phyloP scores from a whole-genome alignment of 1,140 invertebrate genomes.

The Colletes gigas region DNA sequence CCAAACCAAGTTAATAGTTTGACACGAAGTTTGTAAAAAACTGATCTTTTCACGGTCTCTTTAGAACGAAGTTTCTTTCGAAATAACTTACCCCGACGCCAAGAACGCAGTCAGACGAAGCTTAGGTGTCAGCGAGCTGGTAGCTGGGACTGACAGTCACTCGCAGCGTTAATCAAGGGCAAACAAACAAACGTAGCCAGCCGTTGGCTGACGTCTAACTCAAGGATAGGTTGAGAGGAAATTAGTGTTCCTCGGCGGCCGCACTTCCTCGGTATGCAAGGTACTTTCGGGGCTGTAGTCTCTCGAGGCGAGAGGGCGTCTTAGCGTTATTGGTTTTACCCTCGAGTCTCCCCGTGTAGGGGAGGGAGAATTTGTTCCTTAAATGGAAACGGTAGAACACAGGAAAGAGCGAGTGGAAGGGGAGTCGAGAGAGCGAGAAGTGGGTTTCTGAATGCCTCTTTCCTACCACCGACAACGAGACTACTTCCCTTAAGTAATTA shows the following conservation, averaged over 20 bases:
- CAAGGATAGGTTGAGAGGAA: conserved; percentile 66
- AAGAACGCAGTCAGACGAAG: not conserved
- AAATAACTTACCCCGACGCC: too few species aligned
- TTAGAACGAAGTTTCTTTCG: too few species aligned
- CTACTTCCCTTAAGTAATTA: conserved; percentile 79
- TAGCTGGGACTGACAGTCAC: conserved; percentile 31
- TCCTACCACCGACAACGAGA: conserved; percentile 62
- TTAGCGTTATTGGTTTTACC: conserved; percentile 79
- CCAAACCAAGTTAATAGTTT: too few species aligned
- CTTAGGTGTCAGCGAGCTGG: not conserved
- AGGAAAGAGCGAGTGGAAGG: not conserved
- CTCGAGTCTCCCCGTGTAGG: conserved; percentile 41
- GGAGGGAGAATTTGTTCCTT: conserved; percentile 25
- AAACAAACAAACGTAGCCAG: conserved; percentile 31
- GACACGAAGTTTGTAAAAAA: too few species aligned
- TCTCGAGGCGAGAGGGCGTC: conserved; percentile 62
- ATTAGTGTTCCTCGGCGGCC: conserved; percentile 76
- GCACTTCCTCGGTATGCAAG: conserved; percentile 71
- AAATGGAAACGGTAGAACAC: conserved; percentile 51
- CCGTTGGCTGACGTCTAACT: conserved; percentile 76
- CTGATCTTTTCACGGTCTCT: too few species aligned
- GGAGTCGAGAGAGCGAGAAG: conserved; percentile 41
- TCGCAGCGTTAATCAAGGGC: conserved; percentile 41
- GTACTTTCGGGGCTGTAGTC: conserved; percentile 65
- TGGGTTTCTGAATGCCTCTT: conserved; percentile 52